Evolutionary conservation across 2,797 vertebrate species (phyloP).

Genomic region (Yasuhikotakia modesta): DNA sequence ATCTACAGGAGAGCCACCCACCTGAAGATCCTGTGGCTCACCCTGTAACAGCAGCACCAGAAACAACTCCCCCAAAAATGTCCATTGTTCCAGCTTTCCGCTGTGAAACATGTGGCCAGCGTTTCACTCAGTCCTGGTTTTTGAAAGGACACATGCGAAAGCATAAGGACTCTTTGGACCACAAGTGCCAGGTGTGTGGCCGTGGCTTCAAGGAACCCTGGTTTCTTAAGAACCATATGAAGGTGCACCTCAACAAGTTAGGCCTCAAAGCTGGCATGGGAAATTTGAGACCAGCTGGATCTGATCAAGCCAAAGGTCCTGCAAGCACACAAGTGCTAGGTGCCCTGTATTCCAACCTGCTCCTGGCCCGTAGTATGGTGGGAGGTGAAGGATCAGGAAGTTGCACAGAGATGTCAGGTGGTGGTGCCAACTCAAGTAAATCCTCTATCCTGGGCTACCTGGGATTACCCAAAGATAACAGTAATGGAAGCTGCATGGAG

Average conservation of each 20-base stretch:
- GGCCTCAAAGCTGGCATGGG: slow-evolving; percentile 80
- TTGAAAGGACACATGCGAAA: slow-evolving; percentile 95
- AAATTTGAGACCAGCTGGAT: slow-evolving; percentile 64
- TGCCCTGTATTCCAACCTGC: slow-evolving; percentile 87
- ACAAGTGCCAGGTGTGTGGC: slow-evolving; percentile 91
- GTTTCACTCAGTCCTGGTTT: slow-evolving; percentile 94
- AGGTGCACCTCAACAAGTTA: slow-evolving; percentile 92
- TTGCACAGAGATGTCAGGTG: slow-evolving; percentile 64
- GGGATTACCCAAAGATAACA: slow-evolving; percentile 78
- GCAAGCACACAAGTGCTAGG: slow-evolving; percentile 79
- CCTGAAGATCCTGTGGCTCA: slow-evolving; percentile 61
- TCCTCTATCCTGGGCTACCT: slow-evolving; percentile 84
- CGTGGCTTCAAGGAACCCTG: slow-evolving; percentile 95
- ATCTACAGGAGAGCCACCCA: slow-evolving; percentile 85
- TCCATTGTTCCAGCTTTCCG: slow-evolving; percentile 82
- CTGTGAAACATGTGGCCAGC: slow-evolving; percentile 90
- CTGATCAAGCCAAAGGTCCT: slow-evolving; percentile 73
- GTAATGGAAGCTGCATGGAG: slow-evolving; percentile 83
- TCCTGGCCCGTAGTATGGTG: slow-evolving; percentile 75
- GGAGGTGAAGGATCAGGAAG: slow-evolving; percentile 64
- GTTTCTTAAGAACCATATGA: slow-evolving; percentile 98
- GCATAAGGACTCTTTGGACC: slow-evolving; percentile 93
- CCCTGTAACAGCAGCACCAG: slow-evolving; percentile 58
- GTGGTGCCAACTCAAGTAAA: slow-evolving; percentile 71
- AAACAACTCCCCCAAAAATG: slow-evolving; percentile 60